Percentiles rank a stretch among this genome's conserved stretches.
Evolutionary conservation across 2,113 vertebrate species (phyloP).

Genomic region (Saiga tatarica): DNA sequence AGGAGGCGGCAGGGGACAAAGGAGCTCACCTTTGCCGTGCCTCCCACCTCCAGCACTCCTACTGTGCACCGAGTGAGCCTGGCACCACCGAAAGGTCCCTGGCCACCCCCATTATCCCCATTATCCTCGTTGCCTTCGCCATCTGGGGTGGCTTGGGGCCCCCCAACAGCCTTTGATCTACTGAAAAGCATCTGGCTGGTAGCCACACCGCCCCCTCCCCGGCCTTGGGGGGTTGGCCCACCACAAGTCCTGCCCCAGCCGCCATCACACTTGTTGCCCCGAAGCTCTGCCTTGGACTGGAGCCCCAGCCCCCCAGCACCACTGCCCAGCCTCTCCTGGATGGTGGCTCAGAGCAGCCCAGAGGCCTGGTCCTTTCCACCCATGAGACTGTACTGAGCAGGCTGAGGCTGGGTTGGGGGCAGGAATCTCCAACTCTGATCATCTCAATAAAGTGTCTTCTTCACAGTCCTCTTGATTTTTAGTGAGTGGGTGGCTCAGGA

Average conservation of each 20-base stretch:
- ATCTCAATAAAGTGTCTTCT: slow-evolving; percentile 65
- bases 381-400: slow-evolving; percentile 86
- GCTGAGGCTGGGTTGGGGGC: background rate
- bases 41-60: background rate
- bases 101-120: background rate
- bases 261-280: slow-evolving; percentile 75
- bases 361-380: slow-evolving; percentile 86
- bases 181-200: slow-evolving; percentile 76
- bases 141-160: background rate
- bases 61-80: background rate
- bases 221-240: background rate
- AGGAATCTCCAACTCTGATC: background rate
- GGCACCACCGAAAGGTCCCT: background rate
- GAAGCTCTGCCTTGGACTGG: slow-evolving; percentile 77
- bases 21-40: background rate
- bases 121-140: slow-evolving; percentile 32
- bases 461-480: slow-evolving; percentile 16
- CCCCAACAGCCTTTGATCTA: slow-evolving; percentile 76
- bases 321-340: slow-evolving; percentile 56
- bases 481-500: background rate
- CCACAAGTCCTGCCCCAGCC: slow-evolving; percentile 32
- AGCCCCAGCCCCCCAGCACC: slow-evolving; percentile 19
- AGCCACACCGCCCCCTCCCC: slow-evolving; percentile 28
- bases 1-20: background rate
- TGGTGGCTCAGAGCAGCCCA: slow-evolving; percentile 74